Conservation (phyloP, 2,888 invertebrate genomes). For the Chrysomela aeneicollis region DNA sequence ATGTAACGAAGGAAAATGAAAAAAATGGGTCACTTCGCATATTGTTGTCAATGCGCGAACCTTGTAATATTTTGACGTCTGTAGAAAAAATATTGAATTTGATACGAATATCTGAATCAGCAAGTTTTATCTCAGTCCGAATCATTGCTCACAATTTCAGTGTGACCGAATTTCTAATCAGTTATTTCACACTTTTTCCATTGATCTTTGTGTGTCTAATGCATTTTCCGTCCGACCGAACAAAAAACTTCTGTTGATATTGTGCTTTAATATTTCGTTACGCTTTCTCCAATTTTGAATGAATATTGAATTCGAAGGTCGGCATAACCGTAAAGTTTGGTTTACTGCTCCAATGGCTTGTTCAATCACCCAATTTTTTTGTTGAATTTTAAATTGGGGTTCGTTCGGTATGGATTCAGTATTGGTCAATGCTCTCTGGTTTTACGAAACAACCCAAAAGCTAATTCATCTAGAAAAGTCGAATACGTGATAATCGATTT, state of each 20-base stretch:
- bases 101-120: no score
- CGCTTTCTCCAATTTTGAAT: neutral
- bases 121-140: no score
- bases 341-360: conserved; percentile 21
- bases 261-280: conserved; percentile 1
- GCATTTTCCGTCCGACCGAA: neutral
- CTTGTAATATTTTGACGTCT: no score
- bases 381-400: neutral
- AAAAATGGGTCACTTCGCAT: no score
- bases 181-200: neutral
- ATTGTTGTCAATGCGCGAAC: no score
- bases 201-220: neutral
- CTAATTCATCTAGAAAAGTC: no score
- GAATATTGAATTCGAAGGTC: conserved; percentile 4
- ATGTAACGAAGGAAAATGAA: no score
- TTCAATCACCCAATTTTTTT: neutral
- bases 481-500: no score
- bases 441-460: no score
- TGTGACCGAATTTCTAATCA: conserved; percentile 30
- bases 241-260: neutral
- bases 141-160: no score
- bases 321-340: conserved; percentile 19
- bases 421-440: neutral
- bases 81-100: no score
- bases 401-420: neutral